Percentiles rank a stretch among this genome's conserved stretches.
These are phyloP conservation scores for Dicyrtomina minuta DNA, from an alignment of 2,888 invertebrate species.

Conservation along the genomic window DNA sequence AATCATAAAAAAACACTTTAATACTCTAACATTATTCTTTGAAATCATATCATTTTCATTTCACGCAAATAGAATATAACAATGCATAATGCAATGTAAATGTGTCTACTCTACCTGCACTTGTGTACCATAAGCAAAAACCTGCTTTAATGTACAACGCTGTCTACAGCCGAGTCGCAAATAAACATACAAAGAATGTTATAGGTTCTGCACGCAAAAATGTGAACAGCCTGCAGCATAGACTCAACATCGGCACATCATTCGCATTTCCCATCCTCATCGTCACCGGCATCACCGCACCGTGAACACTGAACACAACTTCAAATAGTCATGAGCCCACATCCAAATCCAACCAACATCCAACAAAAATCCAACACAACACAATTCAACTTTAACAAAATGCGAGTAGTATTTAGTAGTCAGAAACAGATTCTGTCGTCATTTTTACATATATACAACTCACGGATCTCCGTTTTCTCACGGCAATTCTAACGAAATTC, in stretches of 20 bases:
- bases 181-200: too few species aligned
- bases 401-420: not conserved
- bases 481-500: not conserved
- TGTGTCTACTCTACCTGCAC: too few species aligned
- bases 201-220: not conserved
- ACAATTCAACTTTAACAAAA: not conserved
- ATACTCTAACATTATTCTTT: too few species aligned
- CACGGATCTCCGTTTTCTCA: not conserved
- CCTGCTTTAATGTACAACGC: too few species aligned
- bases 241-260: not conserved
- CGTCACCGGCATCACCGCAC: too few species aligned
- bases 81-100: too few species aligned
- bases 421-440: not conserved
- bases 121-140: too few species aligned
- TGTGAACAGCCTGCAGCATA: not conserved
- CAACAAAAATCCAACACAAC: not conserved
- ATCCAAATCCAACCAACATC: not conserved
- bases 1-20: too few species aligned
- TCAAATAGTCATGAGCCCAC: conserved; percentile 3
- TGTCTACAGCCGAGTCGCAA: too few species aligned
- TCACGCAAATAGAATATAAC: too few species aligned
- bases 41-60: too few species aligned
- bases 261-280: too few species aligned
- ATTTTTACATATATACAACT: not conserved
- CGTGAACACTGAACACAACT: not conserved